A percentile compares a stretch with the other conserved stretches of the same genome.
phyloP scores from a whole-genome alignment of 2,797 vertebrate species.

The Simalia tracyae region DNA sequence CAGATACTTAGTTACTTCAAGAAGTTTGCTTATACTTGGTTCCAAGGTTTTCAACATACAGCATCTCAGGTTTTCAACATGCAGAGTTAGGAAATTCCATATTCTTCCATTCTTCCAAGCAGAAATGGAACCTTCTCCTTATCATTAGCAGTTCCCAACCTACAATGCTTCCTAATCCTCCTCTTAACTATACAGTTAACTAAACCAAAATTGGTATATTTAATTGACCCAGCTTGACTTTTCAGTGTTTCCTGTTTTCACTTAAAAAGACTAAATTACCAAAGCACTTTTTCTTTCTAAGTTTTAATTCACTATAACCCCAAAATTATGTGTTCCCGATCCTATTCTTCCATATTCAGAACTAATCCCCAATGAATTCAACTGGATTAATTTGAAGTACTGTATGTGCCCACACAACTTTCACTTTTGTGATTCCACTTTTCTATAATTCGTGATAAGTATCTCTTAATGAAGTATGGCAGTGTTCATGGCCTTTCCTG shows the following conservation, averaged over 20 bases:
- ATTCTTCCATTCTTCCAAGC: neutral
- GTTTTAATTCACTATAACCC: neutral
- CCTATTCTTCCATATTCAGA: neutral
- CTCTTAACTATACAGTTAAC: neutral
- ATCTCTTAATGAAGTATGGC: neutral
- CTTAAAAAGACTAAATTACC: neutral
- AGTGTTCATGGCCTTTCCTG: neutral
- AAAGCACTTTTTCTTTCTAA: neutral
- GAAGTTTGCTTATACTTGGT: neutral
- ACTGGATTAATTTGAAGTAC: neutral
- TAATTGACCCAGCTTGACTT: neutral
- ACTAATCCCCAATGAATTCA: neutral
- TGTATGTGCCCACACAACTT: neutral
- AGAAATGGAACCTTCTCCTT: neutral
- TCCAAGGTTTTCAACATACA: neutral
- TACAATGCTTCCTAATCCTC: neutral
- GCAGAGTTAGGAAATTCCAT: neutral
- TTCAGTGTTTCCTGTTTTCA: neutral
- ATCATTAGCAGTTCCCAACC: neutral
- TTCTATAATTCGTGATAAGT: neutral
- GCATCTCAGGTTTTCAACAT: neutral
- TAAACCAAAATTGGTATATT: neutral
- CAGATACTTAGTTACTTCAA: neutral
- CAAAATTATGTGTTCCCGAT: neutral
- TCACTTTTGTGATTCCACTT: neutral